Evolutionary conservation across 2,888 invertebrate genomes (phyloP), one percentile per base, ranked within the genome.

Genomic region (Papilio gigon): DNA sequence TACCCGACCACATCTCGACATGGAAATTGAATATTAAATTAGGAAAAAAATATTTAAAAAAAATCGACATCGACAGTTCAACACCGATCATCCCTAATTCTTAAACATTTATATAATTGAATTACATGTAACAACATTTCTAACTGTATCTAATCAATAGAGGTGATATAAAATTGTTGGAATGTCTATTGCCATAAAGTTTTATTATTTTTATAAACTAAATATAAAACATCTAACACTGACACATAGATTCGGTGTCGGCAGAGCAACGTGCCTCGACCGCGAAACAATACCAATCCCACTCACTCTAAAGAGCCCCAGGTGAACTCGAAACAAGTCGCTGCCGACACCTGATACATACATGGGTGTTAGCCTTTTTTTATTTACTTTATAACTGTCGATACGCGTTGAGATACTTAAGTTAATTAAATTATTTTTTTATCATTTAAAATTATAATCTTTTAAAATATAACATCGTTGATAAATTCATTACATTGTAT

Each of bases 111-210:
- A 47, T 47, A 12, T 47, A 14, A 22, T 6, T 20, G 22, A 47
- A 11, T 47, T 22, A 47, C 11, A 27, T 14, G 22, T 30, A 56
- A 56, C 30, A 56, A 30, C n/a, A n/a, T 56, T 56, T 30, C 25
- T 53, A 64, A 30, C 50, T 53, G 64, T 35, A 47, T 37, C 30
- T 64, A 47, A 50, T 8, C 11, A 37, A 50, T 14, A 53, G 68
- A 65, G 65, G 59, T 61, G 47, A 53, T 65, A 64, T 67, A 67
- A 65, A 62, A 60, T 27, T 65, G 56, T 58, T 74, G 85, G 86
- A 85, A 85, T 85, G 86, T 85, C 83, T 86, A 84, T 83, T 83
- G 82, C 74, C 30, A 53, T 65, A 25, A 50, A 35, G 47, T 4
- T 53, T 53, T 40, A 35, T 58, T 37, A 25, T 62, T 47, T 59